Percentiles rank a stretch among this genome's conserved stretches.
phyloP scores from a whole-genome alignment of 2,797 vertebrate genomes.

The Manis crassicaudata region DNA sequence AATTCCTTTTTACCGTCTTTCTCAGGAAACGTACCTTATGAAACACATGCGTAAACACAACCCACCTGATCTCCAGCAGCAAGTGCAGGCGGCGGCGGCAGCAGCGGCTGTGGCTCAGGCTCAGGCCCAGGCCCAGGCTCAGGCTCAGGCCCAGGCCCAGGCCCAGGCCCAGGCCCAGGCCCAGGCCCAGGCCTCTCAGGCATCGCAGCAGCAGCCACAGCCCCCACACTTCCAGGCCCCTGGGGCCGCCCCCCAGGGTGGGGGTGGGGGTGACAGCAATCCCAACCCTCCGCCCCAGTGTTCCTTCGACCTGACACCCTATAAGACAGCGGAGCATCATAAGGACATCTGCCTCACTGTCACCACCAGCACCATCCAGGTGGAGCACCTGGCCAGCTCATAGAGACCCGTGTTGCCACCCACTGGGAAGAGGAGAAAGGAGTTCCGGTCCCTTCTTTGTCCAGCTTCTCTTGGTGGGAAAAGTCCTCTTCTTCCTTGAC shows the following conservation, averaged over 20 bases:
- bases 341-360: slow-evolving; percentile 99
- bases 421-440: slow-evolving; percentile 76
- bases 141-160: slow-evolving; percentile 38
- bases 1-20: slow-evolving; percentile 24
- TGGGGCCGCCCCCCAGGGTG: slow-evolving; percentile 85
- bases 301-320: slow-evolving; percentile 97
- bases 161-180: not conserved
- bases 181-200: slow-evolving; percentile 74
- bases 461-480: slow-evolving; percentile 75
- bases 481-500: slow-evolving; percentile 65
- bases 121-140: slow-evolving; percentile 72
- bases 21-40: slow-evolving; percentile 98
- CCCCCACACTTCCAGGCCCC: slow-evolving; percentile 87
- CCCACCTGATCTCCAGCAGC: slow-evolving; percentile 91
- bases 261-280: slow-evolving; percentile 90
- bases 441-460: slow-evolving; percentile 71
- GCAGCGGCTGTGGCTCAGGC: slow-evolving; percentile 84
- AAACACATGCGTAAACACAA: slow-evolving; percentile 99
- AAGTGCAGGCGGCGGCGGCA: slow-evolving; percentile 79
- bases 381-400: slow-evolving; percentile 97
- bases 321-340: slow-evolving; percentile 95
- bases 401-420: slow-evolving; percentile 86
- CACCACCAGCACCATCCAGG: slow-evolving; percentile 96
- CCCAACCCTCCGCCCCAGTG: slow-evolving; percentile 91
- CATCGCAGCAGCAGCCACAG: slow-evolving; percentile 86